Conservation (phyloP, 2,888 invertebrate genomes). For the Chrysina gloriosa region DNA sequence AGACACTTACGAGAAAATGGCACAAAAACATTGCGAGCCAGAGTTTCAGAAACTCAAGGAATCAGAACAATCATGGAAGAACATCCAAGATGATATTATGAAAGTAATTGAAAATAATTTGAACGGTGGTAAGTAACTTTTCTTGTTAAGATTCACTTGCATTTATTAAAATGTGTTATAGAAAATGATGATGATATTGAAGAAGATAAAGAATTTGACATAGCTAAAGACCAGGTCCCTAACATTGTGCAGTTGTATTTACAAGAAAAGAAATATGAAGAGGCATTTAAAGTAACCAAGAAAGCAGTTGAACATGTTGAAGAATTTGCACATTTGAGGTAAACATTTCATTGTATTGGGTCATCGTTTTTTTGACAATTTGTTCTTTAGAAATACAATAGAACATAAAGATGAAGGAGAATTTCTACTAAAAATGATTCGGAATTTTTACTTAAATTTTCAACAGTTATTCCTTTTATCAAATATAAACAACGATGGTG, state of each 20-base stretch:
- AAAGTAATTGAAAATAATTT: conserved; percentile 66
- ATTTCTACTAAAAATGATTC: conserved; percentile 50
- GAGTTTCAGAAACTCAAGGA: conserved; percentile 57
- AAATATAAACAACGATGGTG: conserved; percentile 6
- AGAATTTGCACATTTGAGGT: conserved; percentile 44
- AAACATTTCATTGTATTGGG: conserved; percentile 13
- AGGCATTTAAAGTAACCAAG: conserved; percentile 63
- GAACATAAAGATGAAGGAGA: conserved; percentile 48
- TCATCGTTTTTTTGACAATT: not conserved
- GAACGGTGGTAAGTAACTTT: conserved; percentile 13
- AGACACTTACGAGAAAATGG: conserved; percentile 48
- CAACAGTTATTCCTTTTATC: conserved; percentile 17
- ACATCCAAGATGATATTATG: conserved; percentile 67
- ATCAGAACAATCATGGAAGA: conserved; percentile 66
- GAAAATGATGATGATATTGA: conserved; percentile 48
- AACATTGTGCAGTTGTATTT: conserved; percentile 64
- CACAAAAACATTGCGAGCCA: conserved; percentile 15
- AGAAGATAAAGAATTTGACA: conserved; percentile 45
- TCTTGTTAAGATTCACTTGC: not conserved
- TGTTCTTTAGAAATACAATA: conserved; percentile 46
- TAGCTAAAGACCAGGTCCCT: conserved; percentile 42
- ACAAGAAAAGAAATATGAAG: conserved; percentile 66
- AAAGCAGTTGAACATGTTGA: conserved; percentile 38
- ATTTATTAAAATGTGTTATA: not conserved
- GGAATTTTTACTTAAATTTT: conserved; percentile 50